phyloP scores from a whole-genome alignment of 2,888 invertebrate genomes.

The Augochlorella aurata region DNA sequence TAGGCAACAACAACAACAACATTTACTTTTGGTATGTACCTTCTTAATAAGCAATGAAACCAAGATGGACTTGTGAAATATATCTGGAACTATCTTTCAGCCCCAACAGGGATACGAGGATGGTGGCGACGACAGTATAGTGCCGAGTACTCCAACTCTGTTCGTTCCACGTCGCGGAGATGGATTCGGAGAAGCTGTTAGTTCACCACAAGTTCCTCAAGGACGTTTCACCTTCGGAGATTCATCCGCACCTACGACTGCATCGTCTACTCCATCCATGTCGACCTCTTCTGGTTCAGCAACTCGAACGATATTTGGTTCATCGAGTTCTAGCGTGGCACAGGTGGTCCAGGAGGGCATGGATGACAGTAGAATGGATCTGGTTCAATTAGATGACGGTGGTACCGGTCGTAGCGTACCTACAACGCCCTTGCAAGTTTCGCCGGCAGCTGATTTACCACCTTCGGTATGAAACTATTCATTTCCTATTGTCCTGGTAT shows the following conservation, averaged over 20 bases:
- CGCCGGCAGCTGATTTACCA: slow-evolving; percentile 82
- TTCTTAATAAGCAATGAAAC: background rate
- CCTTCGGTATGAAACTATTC: slow-evolving; percentile 69
- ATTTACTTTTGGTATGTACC: slow-evolving; percentile 80
- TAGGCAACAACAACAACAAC: slow-evolving; percentile 82
- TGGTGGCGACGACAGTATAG: slow-evolving; percentile 90
- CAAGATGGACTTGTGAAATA: background rate
- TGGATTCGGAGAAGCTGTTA: slow-evolving; percentile 95
- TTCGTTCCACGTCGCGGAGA: slow-evolving; percentile 92
- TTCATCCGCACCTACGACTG: slow-evolving; percentile 78
- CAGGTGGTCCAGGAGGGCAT: slow-evolving; percentile 86
- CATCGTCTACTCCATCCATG: slow-evolving; percentile 74
- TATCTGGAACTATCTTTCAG: slow-evolving; percentile 62
- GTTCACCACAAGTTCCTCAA: slow-evolving; percentile 91
- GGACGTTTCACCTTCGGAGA: slow-evolving; percentile 87
- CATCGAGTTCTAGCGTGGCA: slow-evolving; percentile 78
- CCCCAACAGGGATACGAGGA: slow-evolving; percentile 85
- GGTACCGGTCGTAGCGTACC: slow-evolving; percentile 87
- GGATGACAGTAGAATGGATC: slow-evolving; percentile 90
- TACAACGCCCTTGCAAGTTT: slow-evolving; percentile 86
- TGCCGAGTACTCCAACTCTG: slow-evolving; percentile 94
- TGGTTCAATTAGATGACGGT: slow-evolving; percentile 85
- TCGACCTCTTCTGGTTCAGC: slow-evolving; percentile 67
- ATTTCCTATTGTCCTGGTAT: background rate
- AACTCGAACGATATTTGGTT: slow-evolving; percentile 72